Evolutionary conservation across 2,113 vertebrate species (phyloP), one percentile per base, ranked within the genome.

Genomic region (Upupa epops): DNA sequence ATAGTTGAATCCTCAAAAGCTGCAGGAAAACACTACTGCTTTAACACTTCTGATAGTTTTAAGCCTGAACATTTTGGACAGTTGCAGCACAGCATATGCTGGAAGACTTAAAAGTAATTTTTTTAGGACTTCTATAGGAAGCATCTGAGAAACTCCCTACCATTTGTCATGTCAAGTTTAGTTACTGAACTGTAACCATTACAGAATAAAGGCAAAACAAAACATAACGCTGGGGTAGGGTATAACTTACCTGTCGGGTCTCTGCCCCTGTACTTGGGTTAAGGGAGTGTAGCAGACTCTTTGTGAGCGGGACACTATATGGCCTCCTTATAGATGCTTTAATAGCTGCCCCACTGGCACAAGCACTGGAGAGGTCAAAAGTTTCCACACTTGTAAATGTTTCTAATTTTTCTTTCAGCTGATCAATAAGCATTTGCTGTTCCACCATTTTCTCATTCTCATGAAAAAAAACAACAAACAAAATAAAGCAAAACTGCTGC

Each of bases 381-480:
- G 65, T 48, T 92, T 96, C 91, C 61, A 93, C 92, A 55, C 90
- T 56, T 52, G 79, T 80, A 89, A 94, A 76, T 42, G 96, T 96
- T 83, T 95, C 71, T 76, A 98, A 77, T 92, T 98, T 96, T 71
- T 96, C 73, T 81, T 96, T 98, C 85, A 99, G 97, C 42, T 96
- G 97, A 86, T 97, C 96, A 86, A 98, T 98, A 83, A 98, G 80
- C 83, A 98, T 96, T 92, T 98, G 98, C 86, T 98, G 98, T 87
- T 98, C 98, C 95, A 98, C 98, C 95, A 99, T 97, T 94, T 98
- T 98, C 91, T 99, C 98, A 77, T 96, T 98, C 98, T 99, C 92
- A 92, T 32, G 81, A 42, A 34, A 31, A 76, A 89, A 56, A 91
- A 61, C 91, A 75, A 40, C 20, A 40, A 52, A 58, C 9, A 48